Evolutionary conservation across 2,797 vertebrate genomes (phyloP), one percentile per base, ranked within the genome.

Genomic region (Momotus momota): DNA sequence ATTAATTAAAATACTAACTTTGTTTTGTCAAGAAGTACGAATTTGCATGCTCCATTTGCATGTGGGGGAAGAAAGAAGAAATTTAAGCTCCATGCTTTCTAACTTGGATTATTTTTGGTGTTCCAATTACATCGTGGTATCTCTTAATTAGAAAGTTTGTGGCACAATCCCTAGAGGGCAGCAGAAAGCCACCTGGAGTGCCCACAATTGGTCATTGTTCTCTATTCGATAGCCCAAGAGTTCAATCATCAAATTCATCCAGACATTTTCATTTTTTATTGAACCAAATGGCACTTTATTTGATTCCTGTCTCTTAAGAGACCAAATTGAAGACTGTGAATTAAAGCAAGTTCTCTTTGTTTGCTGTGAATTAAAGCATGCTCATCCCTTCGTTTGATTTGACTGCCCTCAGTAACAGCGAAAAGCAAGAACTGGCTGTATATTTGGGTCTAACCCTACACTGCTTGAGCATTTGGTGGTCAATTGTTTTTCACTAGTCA

Each of bases 151-250:
- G 20, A 10, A 52, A 40, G 17, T 69, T 43, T 49, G 66, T 45
- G 46, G 58, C 41, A 46, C 5, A 64, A 52, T 31, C 75, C 69
- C 79, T 45, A 81, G 94, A 86, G 81, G 91, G 87, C 72, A 86
- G 79, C 7, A 90, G 38, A 52, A 87, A 91, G 49, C 45, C 71
- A 82, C 64, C 19, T 17, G 20, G 10, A 43, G 31, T 7, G 31
- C 46, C 55, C 31, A 45, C 0, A 0, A 16, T 1, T 12, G 27
- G 41, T 43, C 58, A 61, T 1, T n/a, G 2, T 16, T 18, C 23
- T 31, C 61, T 60, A 0, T 27, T 25, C 4, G 2, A 31, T 4
- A 9, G 9, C 33, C 46, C 35, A 6, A 18, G 15, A 66, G 27
- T 20, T 48, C 74, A 57, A n/a, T 19, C 15, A 52, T 27, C 26